Base-by-base conservation (phyloP, 2,113 vertebrate genomes). In the Zosterops hypoxanthus region DNA sequence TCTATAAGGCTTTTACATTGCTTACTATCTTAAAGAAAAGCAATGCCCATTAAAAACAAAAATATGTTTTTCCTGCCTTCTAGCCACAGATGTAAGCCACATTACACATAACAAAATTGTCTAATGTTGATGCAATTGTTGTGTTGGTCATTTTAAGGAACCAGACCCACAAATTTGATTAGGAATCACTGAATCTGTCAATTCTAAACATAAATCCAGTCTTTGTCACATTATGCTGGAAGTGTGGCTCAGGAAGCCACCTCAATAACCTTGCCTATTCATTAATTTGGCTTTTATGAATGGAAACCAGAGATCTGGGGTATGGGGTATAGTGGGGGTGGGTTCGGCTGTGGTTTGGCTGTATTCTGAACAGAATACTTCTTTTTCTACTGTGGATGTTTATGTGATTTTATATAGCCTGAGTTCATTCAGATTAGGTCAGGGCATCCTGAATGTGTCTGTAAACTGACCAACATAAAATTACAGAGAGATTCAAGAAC, bases 401-500 rank as follows among this genome's bases (percentile, higher is more conserved):
- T 79, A 42, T 57, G 22, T 76, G 53, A 76, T 86, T 90, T 90
- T 91, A 66, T 87, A 24, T 11, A 44, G 65, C 24, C 63, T 91
- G n/a, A 86, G 55, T 80, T 92, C 26, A 89, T 87, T 89, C 56
- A 83, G 75, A 82, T 86, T 94, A 89, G 82, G 61, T 94, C 81
- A 93, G 63, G 24, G 11, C 70, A 95, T 87, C 63, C 68, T 87
- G 82, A 91, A 92, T 91, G 65, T 72, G 12, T 81, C 77, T 83
- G 31, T 66, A 91, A 95, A 16, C 14, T 42, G 25, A 87, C 22
- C 20, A 95, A 70, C 20, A 73, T 12, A 86, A 86, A 95, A 84
- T 57, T 84, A 78, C 47, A 73, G 56, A 73, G 5, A 69, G 5
- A 83, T 73, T 91, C 21, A 85, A 86, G 80, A 89, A 86, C 19